phyloP scores from a whole-genome alignment of 2,797 vertebrate genomes.

The Coracias cyanogaster region DNA sequence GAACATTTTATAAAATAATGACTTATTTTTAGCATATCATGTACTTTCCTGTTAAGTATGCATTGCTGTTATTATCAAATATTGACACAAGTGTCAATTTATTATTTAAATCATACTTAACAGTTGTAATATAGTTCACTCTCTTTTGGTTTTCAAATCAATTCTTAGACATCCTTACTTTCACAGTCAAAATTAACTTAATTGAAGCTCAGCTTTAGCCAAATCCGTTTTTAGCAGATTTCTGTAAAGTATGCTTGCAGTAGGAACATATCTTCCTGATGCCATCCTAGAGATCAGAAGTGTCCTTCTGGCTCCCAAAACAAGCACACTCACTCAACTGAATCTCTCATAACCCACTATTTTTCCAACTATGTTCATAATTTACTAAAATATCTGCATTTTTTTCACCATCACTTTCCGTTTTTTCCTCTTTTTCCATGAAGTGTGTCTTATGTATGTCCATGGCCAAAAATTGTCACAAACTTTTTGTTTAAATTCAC shows the following conservation, averaged over 20 bases:
- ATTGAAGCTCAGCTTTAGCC: background rate
- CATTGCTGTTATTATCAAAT: background rate
- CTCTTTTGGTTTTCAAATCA: background rate
- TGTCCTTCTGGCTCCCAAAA: background rate
- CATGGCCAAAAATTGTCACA: conserved; percentile 14
- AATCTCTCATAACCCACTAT: background rate
- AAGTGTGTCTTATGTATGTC: background rate
- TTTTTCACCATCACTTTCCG: background rate
- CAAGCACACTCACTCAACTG: background rate
- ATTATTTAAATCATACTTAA: background rate
- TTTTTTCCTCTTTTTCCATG: background rate
- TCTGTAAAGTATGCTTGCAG: background rate
- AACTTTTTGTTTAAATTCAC: conserved; percentile 30
- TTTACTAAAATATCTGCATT: background rate
- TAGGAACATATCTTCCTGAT: background rate
- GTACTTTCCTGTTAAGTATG: background rate
- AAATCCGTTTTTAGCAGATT: conserved; percentile 10
- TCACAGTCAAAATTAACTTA: conserved; percentile 3
- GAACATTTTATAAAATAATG: background rate
- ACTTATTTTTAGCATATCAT: background rate
- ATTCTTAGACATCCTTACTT: background rate
- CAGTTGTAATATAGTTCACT: background rate
- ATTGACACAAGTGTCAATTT: background rate
- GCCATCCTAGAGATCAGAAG: background rate
- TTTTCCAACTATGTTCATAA: background rate